phyloP scores from a whole-genome alignment of 1,140 invertebrate species.

The Pseudomyrmex flavicornis region DNA sequence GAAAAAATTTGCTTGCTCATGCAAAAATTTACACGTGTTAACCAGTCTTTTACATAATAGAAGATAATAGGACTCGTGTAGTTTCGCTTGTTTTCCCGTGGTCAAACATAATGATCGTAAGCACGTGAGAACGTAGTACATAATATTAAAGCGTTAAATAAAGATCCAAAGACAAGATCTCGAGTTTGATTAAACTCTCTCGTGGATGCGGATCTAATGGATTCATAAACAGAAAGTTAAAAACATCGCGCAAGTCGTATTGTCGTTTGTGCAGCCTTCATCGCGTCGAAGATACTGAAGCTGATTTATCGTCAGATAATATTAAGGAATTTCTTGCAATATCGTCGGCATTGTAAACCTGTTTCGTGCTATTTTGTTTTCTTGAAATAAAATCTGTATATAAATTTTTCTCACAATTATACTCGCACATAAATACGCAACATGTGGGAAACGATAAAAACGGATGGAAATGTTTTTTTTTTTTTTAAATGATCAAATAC shows the following conservation, averaged over 20 bases:
- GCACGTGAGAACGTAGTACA: no score
- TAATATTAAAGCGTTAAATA: background rate
- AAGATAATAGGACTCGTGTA: background rate
- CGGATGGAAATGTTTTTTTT: no score
- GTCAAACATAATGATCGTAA: background rate
- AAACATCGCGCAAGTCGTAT: background rate
- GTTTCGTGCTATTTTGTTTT: background rate
- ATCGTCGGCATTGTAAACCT: no score
- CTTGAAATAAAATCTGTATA: background rate
- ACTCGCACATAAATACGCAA: background rate
- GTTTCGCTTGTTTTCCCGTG: background rate
- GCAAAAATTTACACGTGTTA: background rate
- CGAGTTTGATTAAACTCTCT: slow-evolving; percentile 23
- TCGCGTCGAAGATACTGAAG: background rate
- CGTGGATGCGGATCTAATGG: slow-evolving; percentile 21
- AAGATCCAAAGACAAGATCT: background rate
- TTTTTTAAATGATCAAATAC: background rate
- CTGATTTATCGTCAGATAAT: background rate
- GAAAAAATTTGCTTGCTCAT: background rate
- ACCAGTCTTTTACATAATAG: background rate
- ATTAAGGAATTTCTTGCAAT: background rate
- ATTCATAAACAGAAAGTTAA: background rate
- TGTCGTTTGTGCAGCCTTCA: background rate
- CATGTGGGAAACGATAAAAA: background rate
- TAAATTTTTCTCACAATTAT: background rate